These are phyloP conservation scores for Ormyrus thymus DNA, from an alignment of 2,888 invertebrate species.

Conservation along the genomic window DNA sequence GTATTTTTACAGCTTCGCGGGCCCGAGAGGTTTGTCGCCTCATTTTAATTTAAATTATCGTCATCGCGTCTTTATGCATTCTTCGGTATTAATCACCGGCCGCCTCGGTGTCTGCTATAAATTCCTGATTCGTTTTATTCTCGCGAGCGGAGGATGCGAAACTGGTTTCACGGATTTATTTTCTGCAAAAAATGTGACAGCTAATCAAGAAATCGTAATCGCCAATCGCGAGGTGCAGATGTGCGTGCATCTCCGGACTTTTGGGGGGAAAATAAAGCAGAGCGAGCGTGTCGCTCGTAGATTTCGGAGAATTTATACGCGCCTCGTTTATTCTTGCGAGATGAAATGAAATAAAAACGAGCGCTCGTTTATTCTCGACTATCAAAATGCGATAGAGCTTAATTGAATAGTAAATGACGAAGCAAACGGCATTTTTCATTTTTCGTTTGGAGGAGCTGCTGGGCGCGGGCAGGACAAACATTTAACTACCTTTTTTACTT, in stretches of 20 bases:
- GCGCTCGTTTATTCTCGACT: slow-evolving; percentile 44
- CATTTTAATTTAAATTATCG: slow-evolving; percentile 54
- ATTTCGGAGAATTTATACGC: slow-evolving; percentile 52
- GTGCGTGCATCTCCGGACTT: slow-evolving; percentile 43
- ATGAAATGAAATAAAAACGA: slow-evolving; percentile 43
- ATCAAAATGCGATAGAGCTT: slow-evolving; percentile 48
- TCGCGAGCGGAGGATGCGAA: slow-evolving; percentile 36
- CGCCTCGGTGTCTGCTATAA: slow-evolving; percentile 48
- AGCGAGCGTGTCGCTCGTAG: slow-evolving; percentile 49
- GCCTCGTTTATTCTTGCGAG: slow-evolving; percentile 42
- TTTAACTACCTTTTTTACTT: not conserved
- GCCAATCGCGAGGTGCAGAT: slow-evolving; percentile 48
- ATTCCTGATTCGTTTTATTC: slow-evolving; percentile 53
- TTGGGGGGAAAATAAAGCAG: slow-evolving; percentile 40
- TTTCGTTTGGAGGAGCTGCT: no score
- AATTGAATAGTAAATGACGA: slow-evolving; percentile 52
- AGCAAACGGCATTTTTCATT: slow-evolving; percentile 19
- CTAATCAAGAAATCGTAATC: slow-evolving; percentile 56
- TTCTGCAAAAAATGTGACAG: slow-evolving; percentile 56
- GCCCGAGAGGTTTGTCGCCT: slow-evolving; percentile 35
- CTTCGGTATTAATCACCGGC: slow-evolving; percentile 50
- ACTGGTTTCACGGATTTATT: slow-evolving; percentile 55
- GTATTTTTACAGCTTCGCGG: slow-evolving; percentile 28
- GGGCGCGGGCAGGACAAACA: no score
- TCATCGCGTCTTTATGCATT: slow-evolving; percentile 51